Base-by-base conservation (phyloP, 30 jellyfish, hydroid and myxozoan species). In the Cassiopea andromeda region DNA sequence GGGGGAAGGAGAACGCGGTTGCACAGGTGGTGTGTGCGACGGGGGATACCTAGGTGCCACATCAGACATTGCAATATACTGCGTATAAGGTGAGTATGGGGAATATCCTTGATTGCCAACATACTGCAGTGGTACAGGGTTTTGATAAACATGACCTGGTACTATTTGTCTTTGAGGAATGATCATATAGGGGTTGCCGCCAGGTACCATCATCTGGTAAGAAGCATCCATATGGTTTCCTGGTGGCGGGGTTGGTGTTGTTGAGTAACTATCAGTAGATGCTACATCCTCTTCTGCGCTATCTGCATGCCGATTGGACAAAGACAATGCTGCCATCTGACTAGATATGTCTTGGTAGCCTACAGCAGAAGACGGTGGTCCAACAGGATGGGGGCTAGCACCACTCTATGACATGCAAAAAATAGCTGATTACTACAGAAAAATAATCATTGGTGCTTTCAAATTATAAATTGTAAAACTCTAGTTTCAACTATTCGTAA, bases 11-110 rank as follows among this genome's bases (percentile, higher is more conserved):
- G 97, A 89, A 13, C 97, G 90, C 6, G 87, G 78, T 49, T 80
- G 92, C 50, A 82, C 89, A n/a, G 97, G 97, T 8, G 97, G 92
- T 12, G 97, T 89, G 17, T 82, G 97, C 44, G 97, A 81, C 77
- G 84, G 97, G 10, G 97, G 90, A 60, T 89, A 89, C 44, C 97
- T 74, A 16, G 91, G 50, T 1, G 78, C 88, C 47, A 85, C 46
- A 27, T 89, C 97, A 7, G 87, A 86, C 83, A 86, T 58, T 13
- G 92, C 77, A 48, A 76, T 78, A 86, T 89, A 89, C 46, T 80
- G 97, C 17, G 92, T 54, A 60, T 89, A 89, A 19, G 91, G 97
- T 19, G 87, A 46, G 84, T 69, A 89, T 16, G 92, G 81, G 27
- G 84, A 71, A 45, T 80, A 89, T 17, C 97, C 97, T n/a, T 89